Conservation (phyloP, 1,140 invertebrate species). For the Psilanteris sp. region DNA sequence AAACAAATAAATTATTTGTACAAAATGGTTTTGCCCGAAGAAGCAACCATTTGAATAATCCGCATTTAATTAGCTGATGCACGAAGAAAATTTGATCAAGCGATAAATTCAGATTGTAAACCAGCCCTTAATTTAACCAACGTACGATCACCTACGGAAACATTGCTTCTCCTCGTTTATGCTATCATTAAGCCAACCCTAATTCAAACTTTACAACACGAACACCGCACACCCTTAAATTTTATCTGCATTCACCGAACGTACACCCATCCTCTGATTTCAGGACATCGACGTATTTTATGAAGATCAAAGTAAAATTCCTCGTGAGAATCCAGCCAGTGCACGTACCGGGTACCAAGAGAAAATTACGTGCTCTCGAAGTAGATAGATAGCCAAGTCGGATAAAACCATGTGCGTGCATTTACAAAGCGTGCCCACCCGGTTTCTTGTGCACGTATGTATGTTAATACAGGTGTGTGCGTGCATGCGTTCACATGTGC, state of each 20-base stretch:
- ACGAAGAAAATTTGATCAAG: no score
- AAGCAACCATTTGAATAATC: no score
- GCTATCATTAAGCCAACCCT: not conserved
- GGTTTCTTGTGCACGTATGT: slow-evolving; percentile 5
- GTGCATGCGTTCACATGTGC: not conserved
- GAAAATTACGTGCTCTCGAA: slow-evolving; percentile 51
- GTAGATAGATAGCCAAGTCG: slow-evolving; percentile 38
- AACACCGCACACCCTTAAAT: not conserved
- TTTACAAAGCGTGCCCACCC: slow-evolving; percentile 53
- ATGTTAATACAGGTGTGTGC: not conserved
- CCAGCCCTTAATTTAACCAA: no score
- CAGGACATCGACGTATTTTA: slow-evolving; percentile 44
- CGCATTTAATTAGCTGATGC: no score
- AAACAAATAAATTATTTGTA: no score
- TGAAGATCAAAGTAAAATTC: slow-evolving; percentile 40
- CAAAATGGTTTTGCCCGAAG: no score
- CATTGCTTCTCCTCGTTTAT: no score
- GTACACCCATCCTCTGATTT: slow-evolving; percentile 15
- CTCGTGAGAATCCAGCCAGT: slow-evolving; percentile 28
- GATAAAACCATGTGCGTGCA: slow-evolving; percentile 55
- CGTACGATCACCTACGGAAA: no score
- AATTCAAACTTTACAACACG: slow-evolving; percentile 13
- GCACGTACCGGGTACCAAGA: slow-evolving; percentile 42
- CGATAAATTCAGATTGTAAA: no score
- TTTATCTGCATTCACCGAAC: not conserved